These are phyloP conservation scores for Periophthalmodon schlosseri DNA, from an alignment of 2,113 vertebrate genomes.

Conservation along the genomic window DNA sequence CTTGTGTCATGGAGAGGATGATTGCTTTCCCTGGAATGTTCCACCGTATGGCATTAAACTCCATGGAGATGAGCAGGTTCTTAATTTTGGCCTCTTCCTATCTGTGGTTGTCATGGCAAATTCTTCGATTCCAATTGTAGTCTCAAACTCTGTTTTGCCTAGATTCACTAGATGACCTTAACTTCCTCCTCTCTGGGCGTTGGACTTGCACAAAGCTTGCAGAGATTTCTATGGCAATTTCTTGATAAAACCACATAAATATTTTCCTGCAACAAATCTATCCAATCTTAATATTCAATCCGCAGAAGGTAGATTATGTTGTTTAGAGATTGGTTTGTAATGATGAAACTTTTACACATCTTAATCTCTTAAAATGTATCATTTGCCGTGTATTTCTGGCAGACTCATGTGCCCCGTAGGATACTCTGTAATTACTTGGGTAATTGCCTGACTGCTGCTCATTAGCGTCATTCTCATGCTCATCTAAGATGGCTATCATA, in stretches of 20 bases:
- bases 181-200: neutral
- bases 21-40: too few relatives aligned
- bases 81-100: too few relatives aligned
- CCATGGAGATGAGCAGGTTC: too few relatives aligned
- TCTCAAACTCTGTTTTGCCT: too few relatives aligned
- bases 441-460: constrained; percentile 7
- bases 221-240: neutral
- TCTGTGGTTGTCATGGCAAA: too few relatives aligned
- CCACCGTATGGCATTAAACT: too few relatives aligned
- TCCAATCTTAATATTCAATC: neutral
- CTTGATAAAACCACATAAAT: neutral
- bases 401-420: neutral
- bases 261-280: neutral
- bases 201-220: neutral
- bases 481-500: neutral
- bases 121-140: too few relatives aligned
- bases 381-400: constrained; percentile 3
- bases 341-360: constrained; percentile 5
- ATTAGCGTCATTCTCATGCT: constrained; percentile 4
- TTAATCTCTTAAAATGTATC: neutral
- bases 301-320: neutral
- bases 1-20: too few relatives aligned
- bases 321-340: neutral
- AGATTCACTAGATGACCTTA: neutral
- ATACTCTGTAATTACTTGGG: constrained; percentile 1